Conservation (phyloP, 2,113 vertebrate genomes). For the Tenebrosternarchus preto region DNA sequence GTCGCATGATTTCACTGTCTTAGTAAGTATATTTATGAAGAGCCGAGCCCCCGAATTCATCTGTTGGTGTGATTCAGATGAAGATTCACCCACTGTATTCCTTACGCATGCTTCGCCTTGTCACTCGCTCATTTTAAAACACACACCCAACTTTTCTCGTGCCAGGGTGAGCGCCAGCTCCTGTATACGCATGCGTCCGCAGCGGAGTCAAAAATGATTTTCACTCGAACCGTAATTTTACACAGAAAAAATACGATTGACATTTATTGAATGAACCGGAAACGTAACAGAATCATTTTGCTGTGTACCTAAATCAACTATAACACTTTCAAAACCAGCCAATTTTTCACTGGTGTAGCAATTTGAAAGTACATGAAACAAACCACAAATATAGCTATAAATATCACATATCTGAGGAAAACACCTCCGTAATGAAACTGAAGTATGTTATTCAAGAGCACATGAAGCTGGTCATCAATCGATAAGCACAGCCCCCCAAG, state of each 20-base stretch:
- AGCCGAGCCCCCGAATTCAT: conserved; percentile 31
- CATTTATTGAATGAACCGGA: neutral
- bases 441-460: conserved; percentile 17
- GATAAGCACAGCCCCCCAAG: conserved; percentile 29
- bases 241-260: neutral
- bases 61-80: conserved; percentile 35
- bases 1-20: conserved; percentile 25
- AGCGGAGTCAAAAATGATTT: neutral
- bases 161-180: neutral
- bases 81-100: conserved; percentile 39
- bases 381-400: neutral
- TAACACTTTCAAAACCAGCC: neutral
- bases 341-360: neutral
- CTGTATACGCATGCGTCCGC: neutral
- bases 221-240: neutral
- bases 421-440: neutral
- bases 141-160: conserved; percentile 38
- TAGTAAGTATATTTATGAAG: neutral
- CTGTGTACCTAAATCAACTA: neutral
- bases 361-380: neutral
- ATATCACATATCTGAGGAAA: neutral
- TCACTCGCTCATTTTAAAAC: conserved; percentile 35
- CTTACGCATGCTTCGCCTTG: conserved; percentile 40
- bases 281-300: neutral
- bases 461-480: conserved; percentile 1